Conservation (phyloP, 2,797 vertebrate species). For the Anabacerthia variegaticeps region DNA sequence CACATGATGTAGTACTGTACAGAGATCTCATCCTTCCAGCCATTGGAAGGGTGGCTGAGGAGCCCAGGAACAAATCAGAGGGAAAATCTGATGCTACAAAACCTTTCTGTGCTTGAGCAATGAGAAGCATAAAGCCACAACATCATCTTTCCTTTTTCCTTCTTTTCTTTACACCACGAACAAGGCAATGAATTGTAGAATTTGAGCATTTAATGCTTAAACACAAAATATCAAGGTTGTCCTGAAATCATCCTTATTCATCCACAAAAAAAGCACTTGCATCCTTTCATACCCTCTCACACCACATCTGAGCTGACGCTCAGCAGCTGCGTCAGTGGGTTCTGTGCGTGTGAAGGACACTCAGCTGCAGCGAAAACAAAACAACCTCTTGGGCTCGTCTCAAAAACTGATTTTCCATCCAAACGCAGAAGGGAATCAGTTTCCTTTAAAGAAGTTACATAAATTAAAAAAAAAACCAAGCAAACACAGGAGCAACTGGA, state of each 20-base stretch:
- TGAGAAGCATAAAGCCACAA: neutral
- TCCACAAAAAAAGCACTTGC: neutral
- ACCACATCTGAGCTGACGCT: neutral
- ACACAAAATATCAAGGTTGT: neutral
- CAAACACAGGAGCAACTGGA: neutral
- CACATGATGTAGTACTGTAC: neutral
- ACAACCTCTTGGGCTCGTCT: neutral
- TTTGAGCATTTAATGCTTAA: neutral
- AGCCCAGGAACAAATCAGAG: neutral
- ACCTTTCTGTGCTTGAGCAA: neutral
- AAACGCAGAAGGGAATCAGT: neutral
- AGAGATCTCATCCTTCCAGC: neutral
- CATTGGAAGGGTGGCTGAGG: accelerated
- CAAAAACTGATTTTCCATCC: neutral
- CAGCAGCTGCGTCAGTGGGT: neutral
- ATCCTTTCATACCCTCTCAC: neutral
- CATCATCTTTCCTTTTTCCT: neutral
- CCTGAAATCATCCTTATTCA: neutral
- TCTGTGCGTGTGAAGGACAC: neutral
- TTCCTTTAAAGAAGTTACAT: neutral
- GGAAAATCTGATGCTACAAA: neutral
- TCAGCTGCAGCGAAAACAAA: constrained; percentile 5
- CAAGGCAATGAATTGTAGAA: neutral
- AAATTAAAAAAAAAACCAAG: neutral
- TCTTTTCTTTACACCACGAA: neutral